A percentile compares a stretch with the other conserved stretches of the same genome.
These are phyloP conservation scores for Watsonalla binaria DNA, from an alignment of 2,888 invertebrate species.

Conservation along the genomic window DNA sequence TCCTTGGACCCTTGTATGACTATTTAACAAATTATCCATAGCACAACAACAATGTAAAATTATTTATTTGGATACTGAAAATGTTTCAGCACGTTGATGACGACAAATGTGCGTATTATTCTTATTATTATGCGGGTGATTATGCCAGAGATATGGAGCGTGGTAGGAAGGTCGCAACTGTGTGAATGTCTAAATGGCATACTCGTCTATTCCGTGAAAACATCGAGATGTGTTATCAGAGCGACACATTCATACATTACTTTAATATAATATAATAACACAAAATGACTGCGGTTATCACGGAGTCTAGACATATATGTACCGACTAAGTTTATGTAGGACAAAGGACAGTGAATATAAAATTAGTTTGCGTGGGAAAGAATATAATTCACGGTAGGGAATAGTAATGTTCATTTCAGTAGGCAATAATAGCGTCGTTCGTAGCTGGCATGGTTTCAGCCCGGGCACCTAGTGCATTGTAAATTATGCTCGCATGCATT, in stretches of 20 bases:
- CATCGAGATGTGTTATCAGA: conserved; percentile 19
- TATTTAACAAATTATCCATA: no score
- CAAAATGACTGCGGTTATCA: conserved; percentile 16
- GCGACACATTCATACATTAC: conserved; percentile 9
- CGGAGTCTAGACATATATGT: conserved; percentile 22
- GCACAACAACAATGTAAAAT: no score
- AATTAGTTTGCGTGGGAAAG: conserved; percentile 27
- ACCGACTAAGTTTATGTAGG: conserved; percentile 15
- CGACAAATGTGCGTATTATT: no score
- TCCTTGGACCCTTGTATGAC: no score
- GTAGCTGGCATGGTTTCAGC: conserved; percentile 38
- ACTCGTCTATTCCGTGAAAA: not conserved
- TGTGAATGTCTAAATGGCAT: no score
- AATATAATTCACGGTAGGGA: conserved; percentile 32
- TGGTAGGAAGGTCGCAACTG: no score
- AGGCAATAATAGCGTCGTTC: conserved; percentile 35
- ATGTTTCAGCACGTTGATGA: no score
- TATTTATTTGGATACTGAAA: no score
- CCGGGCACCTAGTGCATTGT: conserved; percentile 32
- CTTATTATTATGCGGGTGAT: no score
- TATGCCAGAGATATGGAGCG: no score
- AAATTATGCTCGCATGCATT: conserved; percentile 44
- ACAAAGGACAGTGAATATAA: conserved; percentile 20
- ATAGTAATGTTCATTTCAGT: conserved; percentile 43
- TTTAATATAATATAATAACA: conserved; percentile 6